Base-by-base conservation (phyloP, 2,888 invertebrate genomes). In the Drosophila subquinaria region DNA sequence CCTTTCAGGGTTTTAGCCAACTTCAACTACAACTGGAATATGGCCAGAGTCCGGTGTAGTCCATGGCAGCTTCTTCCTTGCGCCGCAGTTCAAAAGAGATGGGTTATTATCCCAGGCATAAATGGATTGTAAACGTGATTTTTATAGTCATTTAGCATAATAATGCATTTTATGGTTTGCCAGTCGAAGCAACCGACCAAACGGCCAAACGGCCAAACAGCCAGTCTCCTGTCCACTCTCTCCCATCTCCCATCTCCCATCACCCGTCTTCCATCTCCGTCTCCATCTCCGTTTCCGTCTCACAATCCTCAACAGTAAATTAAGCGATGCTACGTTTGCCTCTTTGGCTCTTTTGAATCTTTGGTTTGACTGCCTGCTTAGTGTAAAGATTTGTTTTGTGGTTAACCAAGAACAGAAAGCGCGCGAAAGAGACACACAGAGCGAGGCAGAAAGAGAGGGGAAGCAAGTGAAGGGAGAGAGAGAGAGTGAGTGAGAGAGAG, bases 101-200 rank as follows among this genome's bases (percentile, higher is more conserved):
- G 90, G 91, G 90, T 90, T 91, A 91, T 91, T 90, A 89, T 90
- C 86, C 89, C 90, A 83, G 88, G 89, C 90, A 90, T 90, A 92
- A 92, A 91, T 90, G 91, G 91, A 90, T 91, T 91, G 91, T 92
- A 92, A 91, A 92, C 91, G 91, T 92, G 91, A 91, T 91, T 92
- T 92, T 92, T 91, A 91, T 92, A 90, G 91, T 90, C 92, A 91
- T 91, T 91, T 91, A 92, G 91, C 91, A 91, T 91, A 91, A 91
- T 91, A 91, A 91, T 89, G 92, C 89, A 89, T 91, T 91, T 91
- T 90, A 90, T 89, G 90, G 88, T 73, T 76, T 70, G 75, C 82
- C 75, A 73, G 77, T 65, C 69, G 66, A 38, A 47, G 45, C 59
- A 52, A 45, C 57, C 35, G 50, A 17, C 35, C 30, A 53, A 40